These are phyloP conservation scores for Pygoscelis antarcticus DNA, from an alignment of 2,113 vertebrate species.

Conservation along the genomic window DNA sequence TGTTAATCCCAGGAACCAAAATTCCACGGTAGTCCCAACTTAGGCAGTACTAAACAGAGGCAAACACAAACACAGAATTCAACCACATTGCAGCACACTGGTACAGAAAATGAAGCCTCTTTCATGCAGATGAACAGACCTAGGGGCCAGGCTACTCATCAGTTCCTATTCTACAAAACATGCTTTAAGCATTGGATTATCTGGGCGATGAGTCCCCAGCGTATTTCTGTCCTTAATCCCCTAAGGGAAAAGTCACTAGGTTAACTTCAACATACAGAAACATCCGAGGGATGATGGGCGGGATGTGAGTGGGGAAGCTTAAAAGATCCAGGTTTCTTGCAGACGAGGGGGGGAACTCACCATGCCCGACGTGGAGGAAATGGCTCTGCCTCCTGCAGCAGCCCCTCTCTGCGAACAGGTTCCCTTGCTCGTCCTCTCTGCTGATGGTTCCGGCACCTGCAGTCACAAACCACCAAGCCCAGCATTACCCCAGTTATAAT, in stretches of 20 bases:
- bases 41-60: background rate
- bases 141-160: background rate
- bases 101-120: background rate
- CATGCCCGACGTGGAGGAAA: slow-evolving; percentile 72
- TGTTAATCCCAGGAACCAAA: background rate
- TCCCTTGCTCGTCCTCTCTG: slow-evolving; percentile 60
- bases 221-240: background rate
- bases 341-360: slow-evolving; percentile 31
- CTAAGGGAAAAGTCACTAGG: background rate
- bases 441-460: slow-evolving; percentile 46
- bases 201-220: background rate
- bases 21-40: background rate
- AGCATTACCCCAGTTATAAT: background rate
- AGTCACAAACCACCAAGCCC: background rate
- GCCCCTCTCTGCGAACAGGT: slow-evolving; percentile 71
- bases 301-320: background rate
- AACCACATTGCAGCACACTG: background rate
- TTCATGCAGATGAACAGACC: background rate
- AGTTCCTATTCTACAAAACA: background rate
- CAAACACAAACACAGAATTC: background rate
- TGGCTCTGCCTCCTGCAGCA: slow-evolving; percentile 81
- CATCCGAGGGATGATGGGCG: background rate
- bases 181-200: background rate
- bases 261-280: background rate
- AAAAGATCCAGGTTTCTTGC: background rate